phyloP scores from a whole-genome alignment of 2,797 vertebrate genomes.

The Aselliscus stoliczkanus region DNA sequence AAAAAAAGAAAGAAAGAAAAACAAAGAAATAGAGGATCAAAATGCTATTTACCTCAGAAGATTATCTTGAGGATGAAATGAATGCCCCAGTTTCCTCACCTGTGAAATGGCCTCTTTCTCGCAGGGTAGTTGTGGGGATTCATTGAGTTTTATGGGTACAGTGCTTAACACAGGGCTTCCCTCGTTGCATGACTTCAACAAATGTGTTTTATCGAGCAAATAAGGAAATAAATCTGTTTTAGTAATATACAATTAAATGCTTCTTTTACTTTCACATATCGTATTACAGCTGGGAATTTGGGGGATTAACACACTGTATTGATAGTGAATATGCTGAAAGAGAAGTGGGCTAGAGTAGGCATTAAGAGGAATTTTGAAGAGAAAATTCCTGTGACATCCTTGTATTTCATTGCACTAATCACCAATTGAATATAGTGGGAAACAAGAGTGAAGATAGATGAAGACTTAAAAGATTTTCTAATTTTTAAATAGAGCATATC shows the following conservation, averaged over 20 bases:
- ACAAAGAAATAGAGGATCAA: neutral
- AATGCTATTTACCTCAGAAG: neutral
- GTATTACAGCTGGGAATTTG: neutral
- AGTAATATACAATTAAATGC: slow-evolving; percentile 3
- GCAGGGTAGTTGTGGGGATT: neutral
- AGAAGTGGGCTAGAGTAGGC: neutral
- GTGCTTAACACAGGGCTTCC: neutral
- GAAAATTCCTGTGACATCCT: neutral
- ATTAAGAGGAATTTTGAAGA: neutral
- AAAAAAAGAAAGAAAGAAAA: too few species aligned
- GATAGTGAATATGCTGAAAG: neutral
- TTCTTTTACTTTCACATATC: neutral
- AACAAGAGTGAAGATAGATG: neutral
- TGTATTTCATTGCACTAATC: neutral
- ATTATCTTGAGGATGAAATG: neutral
- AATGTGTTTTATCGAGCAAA: neutral
- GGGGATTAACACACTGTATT: neutral
- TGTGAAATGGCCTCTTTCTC: neutral
- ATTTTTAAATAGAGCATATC: neutral
- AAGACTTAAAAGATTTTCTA: neutral
- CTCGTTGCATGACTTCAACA: neutral
- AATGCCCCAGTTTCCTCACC: neutral
- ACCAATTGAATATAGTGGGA: neutral
- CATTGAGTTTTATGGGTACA: neutral
- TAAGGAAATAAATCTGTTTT: neutral